A percentile compares a stretch with the other conserved stretches of the same genome.
phyloP scores from a whole-genome alignment of 2,888 invertebrate genomes.

The Conistra vaccinii region DNA sequence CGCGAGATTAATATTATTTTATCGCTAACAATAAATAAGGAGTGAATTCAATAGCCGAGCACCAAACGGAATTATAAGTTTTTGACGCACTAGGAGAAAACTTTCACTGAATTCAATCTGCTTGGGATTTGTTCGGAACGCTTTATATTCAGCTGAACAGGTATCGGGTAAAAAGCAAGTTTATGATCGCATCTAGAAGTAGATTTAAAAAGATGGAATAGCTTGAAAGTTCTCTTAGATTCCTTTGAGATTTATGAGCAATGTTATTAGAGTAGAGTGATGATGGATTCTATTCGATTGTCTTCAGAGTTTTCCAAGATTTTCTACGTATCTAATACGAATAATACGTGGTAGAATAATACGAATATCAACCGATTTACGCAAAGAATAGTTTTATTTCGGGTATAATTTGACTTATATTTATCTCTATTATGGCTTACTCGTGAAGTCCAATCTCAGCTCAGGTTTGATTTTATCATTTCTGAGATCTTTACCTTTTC shows the following conservation, averaged over 20 bases:
- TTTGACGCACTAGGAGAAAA: conserved; percentile 87
- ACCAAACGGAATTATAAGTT: conserved; percentile 87
- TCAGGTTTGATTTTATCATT: conserved; percentile 16
- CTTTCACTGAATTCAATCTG: conserved; percentile 87
- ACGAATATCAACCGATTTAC: conserved; percentile 25
- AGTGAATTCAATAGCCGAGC: conserved; percentile 88
- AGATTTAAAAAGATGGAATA: conserved; percentile 55
- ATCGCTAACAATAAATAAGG: conserved; percentile 90
- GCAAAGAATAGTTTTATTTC: conserved; percentile 14
- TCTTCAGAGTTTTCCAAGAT: conserved; percentile 26
- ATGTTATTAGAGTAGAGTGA: conserved; percentile 44
- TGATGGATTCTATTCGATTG: conserved; percentile 51
- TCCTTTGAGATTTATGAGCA: conserved; percentile 43
- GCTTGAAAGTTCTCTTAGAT: conserved; percentile 50
- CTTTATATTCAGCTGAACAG: conserved; percentile 73
- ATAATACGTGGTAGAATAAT: conserved; percentile 11
- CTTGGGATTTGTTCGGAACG: conserved; percentile 83
- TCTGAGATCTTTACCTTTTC: conserved; percentile 41
- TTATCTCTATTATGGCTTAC: conserved; percentile 9
- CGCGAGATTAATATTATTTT: conserved; percentile 90
- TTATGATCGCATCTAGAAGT: conserved; percentile 58
- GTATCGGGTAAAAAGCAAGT: conserved; percentile 60
- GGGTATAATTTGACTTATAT: conserved; percentile 2
- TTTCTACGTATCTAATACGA: conserved; percentile 20
- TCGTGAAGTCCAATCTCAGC: conserved; percentile 21